phyloP scores from a whole-genome alignment of 35 echinoderm and acorn worm species.

The Heliocidaris erythrogramma region DNA sequence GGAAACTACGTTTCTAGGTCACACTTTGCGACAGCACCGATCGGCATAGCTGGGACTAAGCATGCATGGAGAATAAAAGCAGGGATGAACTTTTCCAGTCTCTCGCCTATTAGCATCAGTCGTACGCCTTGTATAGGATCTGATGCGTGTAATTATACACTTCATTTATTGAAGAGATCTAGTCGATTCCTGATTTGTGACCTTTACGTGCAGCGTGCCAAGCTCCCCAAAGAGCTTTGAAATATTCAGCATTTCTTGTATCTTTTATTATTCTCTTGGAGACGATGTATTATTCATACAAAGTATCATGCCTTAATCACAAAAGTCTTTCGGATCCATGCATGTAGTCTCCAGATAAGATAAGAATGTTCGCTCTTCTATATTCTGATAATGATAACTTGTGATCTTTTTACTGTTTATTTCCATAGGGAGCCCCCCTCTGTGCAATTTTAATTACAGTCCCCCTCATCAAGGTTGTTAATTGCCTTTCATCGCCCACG shows the following conservation, averaged over 20 bases:
- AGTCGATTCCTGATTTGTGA: neutral
- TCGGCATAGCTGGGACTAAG: neutral
- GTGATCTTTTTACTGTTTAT: neutral
- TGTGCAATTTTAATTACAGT: neutral
- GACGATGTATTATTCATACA: neutral
- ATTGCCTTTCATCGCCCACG: conserved; percentile 14
- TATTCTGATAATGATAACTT: too few relatives aligned
- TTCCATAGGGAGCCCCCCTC: neutral
- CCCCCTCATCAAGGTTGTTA: neutral
- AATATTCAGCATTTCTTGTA: neutral
- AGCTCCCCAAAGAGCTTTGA: neutral
- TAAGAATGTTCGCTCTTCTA: neutral
- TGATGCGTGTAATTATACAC: neutral
- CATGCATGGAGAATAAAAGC: neutral
- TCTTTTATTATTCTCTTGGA: neutral
- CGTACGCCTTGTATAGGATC: neutral
- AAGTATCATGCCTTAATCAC: neutral
- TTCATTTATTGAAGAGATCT: neutral
- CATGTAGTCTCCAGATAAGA: neutral
- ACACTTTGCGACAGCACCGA: neutral
- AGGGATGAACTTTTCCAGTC: neutral
- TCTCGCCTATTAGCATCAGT: neutral
- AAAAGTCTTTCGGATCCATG: neutral
- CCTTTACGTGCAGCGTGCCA: neutral
- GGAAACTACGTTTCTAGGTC: neutral